Percentiles rank a stretch among this genome's conserved stretches.
Evolutionary conservation across 2,888 invertebrate species (phyloP).

Genomic region (Subacronicta megacephala): DNA sequence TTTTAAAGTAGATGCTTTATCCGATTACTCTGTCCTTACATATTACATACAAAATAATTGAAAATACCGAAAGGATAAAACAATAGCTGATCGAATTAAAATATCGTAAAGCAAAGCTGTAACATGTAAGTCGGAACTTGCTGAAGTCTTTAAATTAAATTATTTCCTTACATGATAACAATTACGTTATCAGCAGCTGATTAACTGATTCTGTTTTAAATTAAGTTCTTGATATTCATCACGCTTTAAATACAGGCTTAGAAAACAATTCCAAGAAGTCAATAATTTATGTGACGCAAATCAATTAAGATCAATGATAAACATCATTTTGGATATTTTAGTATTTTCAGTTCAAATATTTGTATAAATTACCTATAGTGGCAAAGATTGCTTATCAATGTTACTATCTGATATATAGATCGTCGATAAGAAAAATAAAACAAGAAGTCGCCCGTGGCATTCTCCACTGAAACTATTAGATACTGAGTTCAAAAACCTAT

Average conservation of each 20-base stretch:
- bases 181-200: constrained; percentile 31
- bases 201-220: constrained; percentile 36
- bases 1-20: no score
- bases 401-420: constrained; percentile 59
- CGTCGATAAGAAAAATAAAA: constrained; percentile 41
- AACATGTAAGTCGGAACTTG: constrained; percentile 4
- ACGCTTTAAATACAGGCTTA: constrained; percentile 23
- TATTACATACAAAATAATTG: no score
- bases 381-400: constrained; percentile 60
- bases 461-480: constrained; percentile 21
- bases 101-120: no score
- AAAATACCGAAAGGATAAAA: no score
- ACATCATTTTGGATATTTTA: constrained; percentile 49
- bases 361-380: constrained; percentile 50
- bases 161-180: constrained; percentile 19
- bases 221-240: constrained; percentile 35
- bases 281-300: constrained; percentile 67
- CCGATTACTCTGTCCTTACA: no score
- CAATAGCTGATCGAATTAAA: no score
- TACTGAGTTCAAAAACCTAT: constrained; percentile 16
- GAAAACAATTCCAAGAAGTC: constrained; percentile 66
- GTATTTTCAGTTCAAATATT: constrained; percentile 53
- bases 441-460: constrained; percentile 51
- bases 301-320: constrained; percentile 70
- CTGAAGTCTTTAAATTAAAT: constrained; percentile 4